Conservation (phyloP, 2,888 invertebrate species). For the Lumbricus terrestris region DNA sequence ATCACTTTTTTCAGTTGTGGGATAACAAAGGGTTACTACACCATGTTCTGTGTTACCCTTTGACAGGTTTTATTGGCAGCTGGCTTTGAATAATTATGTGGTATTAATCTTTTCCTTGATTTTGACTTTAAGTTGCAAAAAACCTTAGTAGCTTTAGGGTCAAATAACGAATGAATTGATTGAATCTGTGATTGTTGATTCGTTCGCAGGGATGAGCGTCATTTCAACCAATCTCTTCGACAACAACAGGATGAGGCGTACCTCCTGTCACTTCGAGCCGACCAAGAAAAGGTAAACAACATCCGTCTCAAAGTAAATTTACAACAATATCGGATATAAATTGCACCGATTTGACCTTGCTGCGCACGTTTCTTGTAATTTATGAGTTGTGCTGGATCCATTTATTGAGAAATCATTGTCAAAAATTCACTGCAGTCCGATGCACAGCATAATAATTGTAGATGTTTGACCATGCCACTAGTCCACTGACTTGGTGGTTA, state of each 20-base stretch:
- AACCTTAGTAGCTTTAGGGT: too few relatives aligned
- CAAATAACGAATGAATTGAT: not conserved
- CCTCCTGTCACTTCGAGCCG: constrained; percentile 82
- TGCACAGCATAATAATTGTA: not conserved
- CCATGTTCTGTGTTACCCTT: not conserved
- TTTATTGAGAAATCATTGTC: not conserved
- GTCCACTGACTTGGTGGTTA: too few relatives aligned
- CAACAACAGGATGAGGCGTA: constrained; percentile 93
- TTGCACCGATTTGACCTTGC: not conserved
- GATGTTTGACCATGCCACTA: not conserved
- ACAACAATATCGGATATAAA: not conserved
- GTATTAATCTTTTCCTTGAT: not conserved
- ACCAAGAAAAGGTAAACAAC: constrained; percentile 83
- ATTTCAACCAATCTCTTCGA: constrained; percentile 77
- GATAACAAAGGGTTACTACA: too few relatives aligned
- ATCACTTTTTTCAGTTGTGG: not conserved
- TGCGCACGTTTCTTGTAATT: not conserved
- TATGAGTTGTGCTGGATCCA: not conserved
- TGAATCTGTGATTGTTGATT: constrained; percentile 7
- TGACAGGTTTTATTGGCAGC: not conserved
- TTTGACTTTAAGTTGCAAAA: too few relatives aligned
- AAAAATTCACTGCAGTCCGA: not conserved
- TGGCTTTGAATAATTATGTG: not conserved
- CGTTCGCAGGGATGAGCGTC: constrained; percentile 49
- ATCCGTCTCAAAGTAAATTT: not conserved